Evolutionary conservation across 1,140 invertebrate genomes (phyloP).

Genomic region (Vollenhovia emeryi): DNA sequence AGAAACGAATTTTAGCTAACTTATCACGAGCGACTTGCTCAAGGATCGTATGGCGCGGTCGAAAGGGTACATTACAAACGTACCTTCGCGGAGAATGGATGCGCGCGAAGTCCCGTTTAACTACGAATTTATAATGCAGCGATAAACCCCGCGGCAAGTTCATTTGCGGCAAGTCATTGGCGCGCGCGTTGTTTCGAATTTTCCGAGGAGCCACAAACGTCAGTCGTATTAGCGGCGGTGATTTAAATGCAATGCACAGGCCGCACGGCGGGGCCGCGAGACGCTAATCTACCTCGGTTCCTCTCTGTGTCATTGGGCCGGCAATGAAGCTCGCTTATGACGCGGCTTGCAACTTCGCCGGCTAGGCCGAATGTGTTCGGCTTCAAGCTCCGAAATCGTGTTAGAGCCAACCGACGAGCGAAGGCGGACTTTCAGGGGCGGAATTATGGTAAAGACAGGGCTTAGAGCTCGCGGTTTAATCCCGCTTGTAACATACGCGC

Average conservation of each 20-base stretch:
- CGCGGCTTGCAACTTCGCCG: slow-evolving; percentile 13
- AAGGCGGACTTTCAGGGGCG: slow-evolving; percentile 24
- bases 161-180: not conserved
- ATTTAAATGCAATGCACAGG: slow-evolving; percentile 15
- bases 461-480: slow-evolving; percentile 38
- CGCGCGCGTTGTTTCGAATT: slow-evolving; percentile 12
- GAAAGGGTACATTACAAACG: not conserved
- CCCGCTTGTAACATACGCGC: slow-evolving; percentile 19
- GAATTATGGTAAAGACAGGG: slow-evolving; percentile 38
- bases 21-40: not conserved
- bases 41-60: not conserved
- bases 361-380: slow-evolving; percentile 5
- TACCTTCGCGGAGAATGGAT: not conserved
- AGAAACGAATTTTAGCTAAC: not conserved
- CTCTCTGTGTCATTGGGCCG: slow-evolving; percentile 24
- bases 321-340: slow-evolving; percentile 44
- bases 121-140: not conserved
- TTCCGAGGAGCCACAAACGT: not conserved
- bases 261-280: not conserved
- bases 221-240: slow-evolving; percentile 25
- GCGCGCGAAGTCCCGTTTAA: not conserved
- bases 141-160: not conserved
- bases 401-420: slow-evolving; percentile 26
- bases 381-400: slow-evolving; percentile 31
- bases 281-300: slow-evolving; percentile 25